phyloP scores from a whole-genome alignment of 2,888 invertebrate genomes.

The Dichetophora obliterata region DNA sequence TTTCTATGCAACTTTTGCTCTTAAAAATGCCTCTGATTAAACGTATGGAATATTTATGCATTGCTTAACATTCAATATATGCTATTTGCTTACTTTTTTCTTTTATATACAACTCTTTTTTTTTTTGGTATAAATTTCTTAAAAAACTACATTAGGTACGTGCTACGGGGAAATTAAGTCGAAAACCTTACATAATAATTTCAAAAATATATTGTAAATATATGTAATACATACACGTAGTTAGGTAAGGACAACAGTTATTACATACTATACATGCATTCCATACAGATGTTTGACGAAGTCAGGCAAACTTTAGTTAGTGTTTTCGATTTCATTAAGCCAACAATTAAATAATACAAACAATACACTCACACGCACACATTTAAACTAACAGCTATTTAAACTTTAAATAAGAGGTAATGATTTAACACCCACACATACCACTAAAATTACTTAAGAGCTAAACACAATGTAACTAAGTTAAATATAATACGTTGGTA shows the following conservation, averaged over 20 bases:
- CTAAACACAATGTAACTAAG: slow-evolving; percentile 14
- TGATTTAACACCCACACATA: neutral
- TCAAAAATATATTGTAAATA: neutral
- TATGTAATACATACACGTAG: neutral
- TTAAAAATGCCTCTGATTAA: neutral
- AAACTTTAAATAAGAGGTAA: neutral
- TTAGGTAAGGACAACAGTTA: too few species aligned
- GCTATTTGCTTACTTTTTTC: slow-evolving; percentile 1
- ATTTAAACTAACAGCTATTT: neutral
- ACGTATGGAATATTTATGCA: slow-evolving; percentile 1
- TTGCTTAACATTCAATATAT: slow-evolving; percentile 14
- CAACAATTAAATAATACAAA: too few species aligned
- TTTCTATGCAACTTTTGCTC: neutral
- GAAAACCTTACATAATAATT: neutral
- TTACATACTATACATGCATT: too few species aligned
- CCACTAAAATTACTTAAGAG: neutral
- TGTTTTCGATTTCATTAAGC: too few species aligned
- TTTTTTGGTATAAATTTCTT: slow-evolving; percentile 38
- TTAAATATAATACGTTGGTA: slow-evolving; percentile 64
- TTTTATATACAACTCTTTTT: slow-evolving; percentile 22
- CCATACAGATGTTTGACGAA: neutral
- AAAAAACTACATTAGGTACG: slow-evolving; percentile 31
- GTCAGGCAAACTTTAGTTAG: neutral
- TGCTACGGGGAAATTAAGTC: slow-evolving; percentile 13
- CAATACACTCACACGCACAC: neutral